Evolutionary conservation across 2,113 vertebrate species (phyloP).

Genomic region (Chaetorhynchus papuensis): DNA sequence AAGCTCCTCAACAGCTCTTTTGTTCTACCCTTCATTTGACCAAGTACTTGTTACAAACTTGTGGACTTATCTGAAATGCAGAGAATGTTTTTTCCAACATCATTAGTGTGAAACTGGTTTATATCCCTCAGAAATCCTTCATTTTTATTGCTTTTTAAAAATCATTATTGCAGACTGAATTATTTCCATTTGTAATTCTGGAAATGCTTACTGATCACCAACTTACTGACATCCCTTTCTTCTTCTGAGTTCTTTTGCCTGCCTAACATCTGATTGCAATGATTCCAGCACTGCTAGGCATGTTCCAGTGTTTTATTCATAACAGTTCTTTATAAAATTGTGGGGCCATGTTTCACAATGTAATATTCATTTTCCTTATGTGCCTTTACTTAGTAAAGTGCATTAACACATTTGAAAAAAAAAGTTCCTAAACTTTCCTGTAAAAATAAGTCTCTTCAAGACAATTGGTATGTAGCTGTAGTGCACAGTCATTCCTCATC

Average conservation of each 20-base stretch:
- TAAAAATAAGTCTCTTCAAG: not conserved
- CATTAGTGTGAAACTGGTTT: not conserved
- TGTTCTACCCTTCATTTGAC: not conserved
- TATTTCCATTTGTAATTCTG: not conserved
- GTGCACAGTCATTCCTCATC: slow-evolving; percentile 16
- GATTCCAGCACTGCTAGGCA: not conserved
- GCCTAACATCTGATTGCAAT: not conserved
- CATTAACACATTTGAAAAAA: not conserved
- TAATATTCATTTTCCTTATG: not conserved
- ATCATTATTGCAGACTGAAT: not conserved
- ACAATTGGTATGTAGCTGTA: not conserved
- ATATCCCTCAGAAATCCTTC: not conserved
- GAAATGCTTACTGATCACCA: not conserved
- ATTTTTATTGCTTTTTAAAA: not conserved
- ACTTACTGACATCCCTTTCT: not conserved
- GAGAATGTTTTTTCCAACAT: not conserved
- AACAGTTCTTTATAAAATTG: not conserved
- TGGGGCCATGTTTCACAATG: not conserved
- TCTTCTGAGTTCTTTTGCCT: not conserved
- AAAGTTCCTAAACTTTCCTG: not conserved
- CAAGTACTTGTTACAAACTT: not conserved
- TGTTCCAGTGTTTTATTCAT: not conserved
- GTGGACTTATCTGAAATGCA: not conserved
- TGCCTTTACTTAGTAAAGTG: not conserved
- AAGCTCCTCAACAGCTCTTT: not conserved